Percentiles rank a stretch among this genome's conserved stretches.
Conservation (phyloP, 2,797 vertebrate genomes). For the Natrix natrix region DNA sequence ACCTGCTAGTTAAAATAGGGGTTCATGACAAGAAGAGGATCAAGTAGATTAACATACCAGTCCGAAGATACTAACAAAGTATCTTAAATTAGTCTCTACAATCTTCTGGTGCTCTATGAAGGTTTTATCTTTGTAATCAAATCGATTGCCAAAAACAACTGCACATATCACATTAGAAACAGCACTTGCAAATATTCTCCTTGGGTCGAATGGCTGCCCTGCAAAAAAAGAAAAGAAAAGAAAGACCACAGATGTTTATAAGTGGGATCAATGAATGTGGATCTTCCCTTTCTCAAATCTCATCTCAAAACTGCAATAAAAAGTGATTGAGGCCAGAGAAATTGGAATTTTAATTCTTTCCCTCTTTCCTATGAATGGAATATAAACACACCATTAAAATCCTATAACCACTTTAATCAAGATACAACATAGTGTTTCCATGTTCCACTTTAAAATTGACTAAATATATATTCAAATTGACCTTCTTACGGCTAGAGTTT, state of each 20-base stretch:
- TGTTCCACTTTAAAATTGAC: background rate
- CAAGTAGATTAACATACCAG: background rate
- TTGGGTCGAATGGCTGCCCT: background rate
- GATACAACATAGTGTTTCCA: background rate
- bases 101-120: background rate
- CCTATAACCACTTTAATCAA: background rate
- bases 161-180: background rate
- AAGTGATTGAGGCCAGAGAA: background rate
- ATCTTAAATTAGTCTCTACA: fast-evolving
- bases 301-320: background rate
- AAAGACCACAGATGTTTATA: too few relatives aligned
- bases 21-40: background rate
- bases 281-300: background rate
- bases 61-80: background rate
- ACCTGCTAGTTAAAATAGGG: too few relatives aligned
- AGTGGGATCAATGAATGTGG: too few relatives aligned
- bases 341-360: background rate
- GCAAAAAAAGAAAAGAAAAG: too few relatives aligned
- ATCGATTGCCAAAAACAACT: background rate
- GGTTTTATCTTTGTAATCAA: background rate
- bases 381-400: background rate
- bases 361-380: background rate
- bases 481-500: background rate
- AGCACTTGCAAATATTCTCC: background rate
- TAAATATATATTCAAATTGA: background rate